phyloP scores from a whole-genome alignment of 2,113 vertebrate species.

The Leptobrachium leishanense region DNA sequence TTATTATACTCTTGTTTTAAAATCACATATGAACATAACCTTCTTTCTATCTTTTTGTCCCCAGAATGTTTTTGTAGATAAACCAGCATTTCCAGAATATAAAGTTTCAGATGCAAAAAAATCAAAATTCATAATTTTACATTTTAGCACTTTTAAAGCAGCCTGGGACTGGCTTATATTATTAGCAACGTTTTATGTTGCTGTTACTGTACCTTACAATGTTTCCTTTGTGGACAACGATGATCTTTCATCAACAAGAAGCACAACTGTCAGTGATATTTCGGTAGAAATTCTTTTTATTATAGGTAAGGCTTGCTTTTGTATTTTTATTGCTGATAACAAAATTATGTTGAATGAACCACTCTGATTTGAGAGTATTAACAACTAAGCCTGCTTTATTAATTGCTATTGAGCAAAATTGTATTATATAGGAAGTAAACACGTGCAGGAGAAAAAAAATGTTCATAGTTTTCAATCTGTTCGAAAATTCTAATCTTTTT shows the following conservation, averaged over 20 bases:
- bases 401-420: too few relatives aligned
- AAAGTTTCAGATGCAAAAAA: slow-evolving; percentile 98
- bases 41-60: slow-evolving; percentile 40
- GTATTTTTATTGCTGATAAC: neutral
- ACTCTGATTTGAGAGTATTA: too few relatives aligned
- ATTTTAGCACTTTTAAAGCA: slow-evolving; percentile 97
- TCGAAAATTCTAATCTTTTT: too few relatives aligned
- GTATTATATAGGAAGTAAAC: too few relatives aligned
- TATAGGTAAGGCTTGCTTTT: slow-evolving; percentile 75
- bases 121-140: slow-evolving; percentile 93
- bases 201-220: slow-evolving; percentile 96
- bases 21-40: neutral
- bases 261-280: slow-evolving; percentile 95
- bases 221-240: slow-evolving; percentile 95
- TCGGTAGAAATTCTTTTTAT: slow-evolving; percentile 97
- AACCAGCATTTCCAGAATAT: slow-evolving; percentile 92
- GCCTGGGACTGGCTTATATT: slow-evolving; percentile 98
- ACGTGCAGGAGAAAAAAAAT: too few relatives aligned
- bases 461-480: too few relatives aligned
- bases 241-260: slow-evolving; percentile 87
- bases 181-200: slow-evolving; percentile 95
- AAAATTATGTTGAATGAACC: neutral
- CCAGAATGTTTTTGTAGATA: slow-evolving; percentile 96
- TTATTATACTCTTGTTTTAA: neutral
- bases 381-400: too few relatives aligned